phyloP scores from a whole-genome alignment of 2,888 invertebrate species.

The Minunthozetes semirufus region DNA sequence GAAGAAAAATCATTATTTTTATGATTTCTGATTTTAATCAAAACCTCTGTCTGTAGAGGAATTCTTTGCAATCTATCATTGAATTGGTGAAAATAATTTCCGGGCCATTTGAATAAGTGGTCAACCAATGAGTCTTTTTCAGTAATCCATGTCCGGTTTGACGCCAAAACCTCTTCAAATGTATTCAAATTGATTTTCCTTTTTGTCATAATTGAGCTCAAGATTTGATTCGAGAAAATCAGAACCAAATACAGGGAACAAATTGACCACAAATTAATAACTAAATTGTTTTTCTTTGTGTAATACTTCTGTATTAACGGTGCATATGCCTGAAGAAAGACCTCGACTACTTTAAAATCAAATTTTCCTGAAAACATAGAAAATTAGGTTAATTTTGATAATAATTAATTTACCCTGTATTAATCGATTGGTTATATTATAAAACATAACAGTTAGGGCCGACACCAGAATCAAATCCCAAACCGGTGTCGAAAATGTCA shows the following conservation, averaged over 20 bases:
- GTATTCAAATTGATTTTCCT: not conserved
- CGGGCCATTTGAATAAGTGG: not conserved
- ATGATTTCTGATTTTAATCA: too few relatives aligned
- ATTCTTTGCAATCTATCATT: not conserved
- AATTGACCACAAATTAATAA: not conserved
- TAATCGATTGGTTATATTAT: not conserved
- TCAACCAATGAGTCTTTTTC: not conserved
- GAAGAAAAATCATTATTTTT: too few relatives aligned
- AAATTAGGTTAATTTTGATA: too few relatives aligned
- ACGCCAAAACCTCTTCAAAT: not conserved
- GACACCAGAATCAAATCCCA: not conserved
- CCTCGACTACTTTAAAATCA: not conserved
- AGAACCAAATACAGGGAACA: not conserved
- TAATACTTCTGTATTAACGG: not conserved
- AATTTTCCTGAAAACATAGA: not conserved
- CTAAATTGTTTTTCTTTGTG: not conserved
- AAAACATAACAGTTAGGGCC: not conserved
- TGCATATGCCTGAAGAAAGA: not conserved
- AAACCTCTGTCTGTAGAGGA: not conserved
- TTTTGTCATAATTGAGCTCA: not conserved
- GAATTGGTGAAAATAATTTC: not conserved
- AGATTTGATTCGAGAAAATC: not conserved
- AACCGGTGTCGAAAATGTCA: not conserved
- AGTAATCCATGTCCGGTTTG: not conserved
- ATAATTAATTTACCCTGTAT: not conserved